These are phyloP conservation scores for Bothrops jararaca DNA, from an alignment of 2,113 vertebrate genomes.

Conservation along the genomic window DNA sequence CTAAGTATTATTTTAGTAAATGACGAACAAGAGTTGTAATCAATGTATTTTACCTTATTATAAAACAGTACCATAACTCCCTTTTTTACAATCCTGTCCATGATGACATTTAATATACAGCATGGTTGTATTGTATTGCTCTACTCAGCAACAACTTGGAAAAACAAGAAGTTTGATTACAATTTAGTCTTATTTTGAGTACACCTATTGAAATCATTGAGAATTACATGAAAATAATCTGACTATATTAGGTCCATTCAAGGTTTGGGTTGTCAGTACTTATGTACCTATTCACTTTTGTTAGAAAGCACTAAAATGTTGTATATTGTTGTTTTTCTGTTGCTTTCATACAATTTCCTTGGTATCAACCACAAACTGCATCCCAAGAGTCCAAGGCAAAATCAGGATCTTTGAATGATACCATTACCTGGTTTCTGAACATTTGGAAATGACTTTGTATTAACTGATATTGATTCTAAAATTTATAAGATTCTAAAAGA, in stretches of 20 bases:
- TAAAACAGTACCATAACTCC: neutral
- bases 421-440: neutral
- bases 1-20: neutral
- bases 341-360: neutral
- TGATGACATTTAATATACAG: neutral
- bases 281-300: neutral
- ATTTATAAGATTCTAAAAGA: neutral
- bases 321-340: neutral
- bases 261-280: neutral
- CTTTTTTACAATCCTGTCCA: no score
- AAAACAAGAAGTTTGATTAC: neutral
- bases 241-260: neutral
- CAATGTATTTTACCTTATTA: neutral
- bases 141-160: neutral
- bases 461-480: neutral
- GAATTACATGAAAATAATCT: neutral
- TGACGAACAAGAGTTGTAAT: neutral
- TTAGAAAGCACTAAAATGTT: neutral
- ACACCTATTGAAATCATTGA: neutral
- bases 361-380: neutral
- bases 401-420: neutral
- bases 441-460: neutral
- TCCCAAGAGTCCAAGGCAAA: neutral
- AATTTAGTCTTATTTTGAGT: neutral
- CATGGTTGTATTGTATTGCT: neutral